phyloP scores from a whole-genome alignment of 1,140 invertebrate genomes.

The Drosophila leontia region DNA sequence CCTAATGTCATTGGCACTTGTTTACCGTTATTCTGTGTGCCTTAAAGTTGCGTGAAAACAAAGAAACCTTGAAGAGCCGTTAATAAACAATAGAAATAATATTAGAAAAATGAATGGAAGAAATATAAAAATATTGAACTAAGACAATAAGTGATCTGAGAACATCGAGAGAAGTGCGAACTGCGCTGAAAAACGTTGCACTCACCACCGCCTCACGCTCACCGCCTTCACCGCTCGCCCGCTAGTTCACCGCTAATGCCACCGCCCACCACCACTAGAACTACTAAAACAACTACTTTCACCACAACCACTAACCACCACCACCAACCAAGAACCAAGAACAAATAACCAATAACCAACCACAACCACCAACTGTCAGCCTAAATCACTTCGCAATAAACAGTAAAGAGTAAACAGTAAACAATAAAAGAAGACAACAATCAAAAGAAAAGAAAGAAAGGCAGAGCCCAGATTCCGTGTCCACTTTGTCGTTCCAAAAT shows the following conservation, averaged over 20 bases:
- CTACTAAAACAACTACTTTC: slow-evolving; percentile 29
- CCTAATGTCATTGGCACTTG: slow-evolving; percentile 46
- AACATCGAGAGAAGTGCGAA: slow-evolving; percentile 18
- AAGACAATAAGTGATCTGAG: slow-evolving; percentile 24
- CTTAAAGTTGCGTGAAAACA: slow-evolving; percentile 25
- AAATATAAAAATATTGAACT: slow-evolving; percentile 7
- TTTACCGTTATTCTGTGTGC: slow-evolving; percentile 24
- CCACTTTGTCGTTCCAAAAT: slow-evolving; percentile 63
- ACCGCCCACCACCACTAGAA: slow-evolving; percentile 46
- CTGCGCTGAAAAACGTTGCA: slow-evolving; percentile 45
- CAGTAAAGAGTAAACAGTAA: slow-evolving; percentile 21
- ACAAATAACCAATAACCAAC: slow-evolving; percentile 31
- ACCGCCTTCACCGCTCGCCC: slow-evolving; percentile 29
- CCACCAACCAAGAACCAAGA: slow-evolving; percentile 33
- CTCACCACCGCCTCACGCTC: slow-evolving; percentile 39
- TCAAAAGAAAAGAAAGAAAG: slow-evolving; percentile 40
- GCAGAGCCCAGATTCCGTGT: slow-evolving; percentile 44
- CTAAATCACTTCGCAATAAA: slow-evolving; percentile 30
- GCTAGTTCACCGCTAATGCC: slow-evolving; percentile 60
- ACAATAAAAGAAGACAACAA: slow-evolving; percentile 26
- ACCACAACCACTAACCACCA: slow-evolving; percentile 35
- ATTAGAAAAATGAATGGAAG: not conserved
- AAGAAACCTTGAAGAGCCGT: slow-evolving; percentile 9
- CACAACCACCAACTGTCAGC: slow-evolving; percentile 42
- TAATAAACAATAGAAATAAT: slow-evolving; percentile 6